A percentile compares a stretch with the other conserved stretches of the same genome.
Conservation (phyloP, 2,113 vertebrate genomes). For the Ictalurus furcatus region DNA sequence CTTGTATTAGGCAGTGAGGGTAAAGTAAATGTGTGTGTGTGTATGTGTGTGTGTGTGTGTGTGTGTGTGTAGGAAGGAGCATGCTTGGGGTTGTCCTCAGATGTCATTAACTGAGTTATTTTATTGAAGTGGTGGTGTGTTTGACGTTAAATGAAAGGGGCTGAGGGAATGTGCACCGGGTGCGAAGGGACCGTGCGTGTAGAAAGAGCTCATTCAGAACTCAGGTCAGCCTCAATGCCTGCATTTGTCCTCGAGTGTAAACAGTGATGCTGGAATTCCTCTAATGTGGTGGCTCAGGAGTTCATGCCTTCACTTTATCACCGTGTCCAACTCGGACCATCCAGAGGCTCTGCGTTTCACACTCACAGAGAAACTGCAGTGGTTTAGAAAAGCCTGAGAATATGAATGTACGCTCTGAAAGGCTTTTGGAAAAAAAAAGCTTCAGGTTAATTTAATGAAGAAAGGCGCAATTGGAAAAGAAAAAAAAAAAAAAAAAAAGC, state of each 20-base stretch:
- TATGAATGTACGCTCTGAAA: slow-evolving; percentile 24
- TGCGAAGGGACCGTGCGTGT: slow-evolving; percentile 58
- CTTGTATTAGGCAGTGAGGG: background rate
- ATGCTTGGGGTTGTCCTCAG: slow-evolving; percentile 14
- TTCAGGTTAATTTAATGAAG: background rate
- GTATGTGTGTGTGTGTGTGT: slow-evolving; percentile 18
- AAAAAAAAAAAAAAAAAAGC: background rate
- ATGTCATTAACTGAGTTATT: slow-evolving; percentile 62
- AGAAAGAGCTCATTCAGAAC: slow-evolving; percentile 76
- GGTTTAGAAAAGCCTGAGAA: background rate
- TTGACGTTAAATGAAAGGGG: slow-evolving; percentile 75
- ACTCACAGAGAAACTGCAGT: background rate
- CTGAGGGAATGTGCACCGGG: slow-evolving; percentile 72
- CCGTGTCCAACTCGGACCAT: slow-evolving; percentile 41
- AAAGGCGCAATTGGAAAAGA: background rate
- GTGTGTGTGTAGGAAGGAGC: background rate
- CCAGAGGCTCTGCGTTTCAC: slow-evolving; percentile 1
- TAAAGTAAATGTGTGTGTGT: background rate
- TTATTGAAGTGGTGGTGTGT: slow-evolving; percentile 77
- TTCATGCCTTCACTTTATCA: slow-evolving; percentile 57
- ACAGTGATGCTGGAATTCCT: slow-evolving; percentile 70
- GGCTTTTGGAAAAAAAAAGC: background rate
- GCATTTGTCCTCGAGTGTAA: slow-evolving; percentile 75
- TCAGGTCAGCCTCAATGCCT: slow-evolving; percentile 67
- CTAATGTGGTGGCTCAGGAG: slow-evolving; percentile 72